Percentiles rank a stretch among this genome's conserved stretches.
phyloP scores from a whole-genome alignment of 1,140 invertebrate genomes.

The Orchestia grillus region DNA sequence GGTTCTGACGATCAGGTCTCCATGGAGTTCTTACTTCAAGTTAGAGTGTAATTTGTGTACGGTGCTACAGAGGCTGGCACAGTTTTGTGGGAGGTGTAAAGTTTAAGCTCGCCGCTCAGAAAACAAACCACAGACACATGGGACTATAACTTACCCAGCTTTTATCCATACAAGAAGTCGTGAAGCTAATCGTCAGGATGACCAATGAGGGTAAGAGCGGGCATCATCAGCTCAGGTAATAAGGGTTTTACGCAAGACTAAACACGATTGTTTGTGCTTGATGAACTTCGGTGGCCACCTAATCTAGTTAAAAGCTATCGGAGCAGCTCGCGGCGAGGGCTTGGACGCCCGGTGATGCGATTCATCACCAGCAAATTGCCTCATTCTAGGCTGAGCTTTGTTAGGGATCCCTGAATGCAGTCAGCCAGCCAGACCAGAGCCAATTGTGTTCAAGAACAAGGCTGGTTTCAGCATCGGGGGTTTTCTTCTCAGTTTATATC shows the following conservation, averaged over 20 bases:
- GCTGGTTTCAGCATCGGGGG: not conserved
- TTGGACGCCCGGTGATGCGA: not conserved
- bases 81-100: not conserved
- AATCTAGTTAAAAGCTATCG: not conserved
- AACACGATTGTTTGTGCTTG: not conserved
- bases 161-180: not conserved
- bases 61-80: not conserved
- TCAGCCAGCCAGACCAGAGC: not conserved
- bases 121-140: not conserved
- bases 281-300: not conserved
- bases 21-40: no score
- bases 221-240: not conserved
- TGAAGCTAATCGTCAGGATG: not conserved
- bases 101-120: not conserved
- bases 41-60: not conserved
- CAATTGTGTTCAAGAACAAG: not conserved
- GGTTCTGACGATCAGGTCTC: no score
- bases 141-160: not conserved
- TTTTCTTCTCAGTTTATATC: not conserved
- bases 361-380: not conserved
- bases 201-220: not conserved
- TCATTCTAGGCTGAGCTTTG: not conserved
- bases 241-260: not conserved
- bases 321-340: not conserved
- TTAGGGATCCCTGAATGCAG: not conserved